These are phyloP conservation scores for Camponotus vicinus DNA, from an alignment of 1,140 invertebrate species.

Conservation along the genomic window DNA sequence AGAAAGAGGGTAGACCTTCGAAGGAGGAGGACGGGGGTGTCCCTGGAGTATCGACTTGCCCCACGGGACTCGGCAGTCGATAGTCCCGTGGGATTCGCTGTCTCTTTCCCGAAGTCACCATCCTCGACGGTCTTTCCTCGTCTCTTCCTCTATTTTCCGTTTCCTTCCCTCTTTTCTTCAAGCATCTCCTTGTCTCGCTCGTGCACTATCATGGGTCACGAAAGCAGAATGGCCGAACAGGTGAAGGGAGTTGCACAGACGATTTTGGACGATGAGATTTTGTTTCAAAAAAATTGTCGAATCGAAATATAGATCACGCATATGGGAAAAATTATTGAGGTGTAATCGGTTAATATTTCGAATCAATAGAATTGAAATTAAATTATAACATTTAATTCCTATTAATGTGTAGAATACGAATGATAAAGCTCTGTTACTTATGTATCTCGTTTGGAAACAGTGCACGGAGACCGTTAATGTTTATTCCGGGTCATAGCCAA, in stretches of 20 bases:
- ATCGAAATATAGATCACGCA: neutral
- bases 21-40: slow-evolving; percentile 77
- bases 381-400: neutral
- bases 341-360: neutral
- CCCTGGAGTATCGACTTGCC: slow-evolving; percentile 86
- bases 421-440: neutral
- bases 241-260: slow-evolving; percentile 50
- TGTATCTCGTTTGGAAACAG: neutral
- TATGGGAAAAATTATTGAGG: neutral
- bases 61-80: slow-evolving; percentile 85
- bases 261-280: slow-evolving; percentile 45
- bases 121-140: slow-evolving; percentile 31
- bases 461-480: neutral
- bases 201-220: slow-evolving; percentile 55
- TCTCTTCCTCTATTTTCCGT: slow-evolving; percentile 39
- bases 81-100: slow-evolving; percentile 84
- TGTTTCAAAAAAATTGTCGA: slow-evolving; percentile 32
- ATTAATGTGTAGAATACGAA: neutral
- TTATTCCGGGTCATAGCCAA: neutral
- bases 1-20: slow-evolving; percentile 70
- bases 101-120: slow-evolving; percentile 74
- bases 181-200: slow-evolving; percentile 49
- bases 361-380: neutral
- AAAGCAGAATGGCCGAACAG: slow-evolving; percentile 47
- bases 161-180: slow-evolving; percentile 59